Evolutionary conservation across 2,113 vertebrate genomes (phyloP), one percentile per base, ranked within the genome.

Genomic region (Ariopsis seemanni): DNA sequence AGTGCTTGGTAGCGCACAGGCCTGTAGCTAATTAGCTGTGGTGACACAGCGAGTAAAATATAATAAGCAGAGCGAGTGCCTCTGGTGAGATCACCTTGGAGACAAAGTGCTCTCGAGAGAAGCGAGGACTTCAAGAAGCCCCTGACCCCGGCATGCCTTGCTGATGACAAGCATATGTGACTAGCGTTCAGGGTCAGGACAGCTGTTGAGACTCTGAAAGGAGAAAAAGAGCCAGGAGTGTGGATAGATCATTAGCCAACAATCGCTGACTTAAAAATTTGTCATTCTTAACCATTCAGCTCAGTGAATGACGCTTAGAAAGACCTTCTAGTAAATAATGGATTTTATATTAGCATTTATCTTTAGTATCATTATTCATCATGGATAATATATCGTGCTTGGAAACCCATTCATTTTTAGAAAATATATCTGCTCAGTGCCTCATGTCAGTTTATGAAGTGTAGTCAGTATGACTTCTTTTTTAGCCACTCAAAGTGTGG

Each of bases 81-180:
- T 93, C 90, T 65, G 91, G 90, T 95, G 94, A 95, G 94, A 94
- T 95, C 94, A 95, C 92, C 84, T 52, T 90, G 83, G 85, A 92
- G 93, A 94, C 95, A 93, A 93, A 95, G 94, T 93, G 93, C 91
- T 90, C 94, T 91, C 93, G 86, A n/a, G 92, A 91, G 94, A 79
- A 86, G 83, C 89, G 85, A 90, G 92, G 93, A 94, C 94, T 94
- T 94, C 93, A 95, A 95, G 94, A 95, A 95, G 95, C 94, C 93
- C 92, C 94, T 94, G 93, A 95, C 94, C 94, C 90, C 81, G 87
- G 90, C 91, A 89, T 95, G 94, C 93, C 90, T 94, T 91, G 88
- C 93, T 95, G 94, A 95, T 95, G 94, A 94, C 92, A 93, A 94
- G 94, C 94, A 95, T 94, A 93, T 95, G 95, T 95, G 94, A 92